These are phyloP conservation scores for Stomorhina lunata DNA, from an alignment of 2,888 invertebrate species.

Conservation along the genomic window DNA sequence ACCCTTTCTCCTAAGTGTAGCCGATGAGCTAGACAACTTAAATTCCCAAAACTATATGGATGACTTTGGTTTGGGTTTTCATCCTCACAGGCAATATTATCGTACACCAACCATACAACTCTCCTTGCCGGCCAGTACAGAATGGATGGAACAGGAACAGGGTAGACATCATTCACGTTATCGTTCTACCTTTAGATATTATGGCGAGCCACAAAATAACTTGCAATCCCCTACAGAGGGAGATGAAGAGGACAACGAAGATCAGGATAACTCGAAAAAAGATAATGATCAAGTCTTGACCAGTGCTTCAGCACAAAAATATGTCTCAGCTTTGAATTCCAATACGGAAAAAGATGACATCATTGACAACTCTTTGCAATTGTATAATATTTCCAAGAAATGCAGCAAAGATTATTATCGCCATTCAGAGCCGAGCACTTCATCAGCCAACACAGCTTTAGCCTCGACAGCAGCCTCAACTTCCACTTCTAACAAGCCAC, in stretches of 20 bases:
- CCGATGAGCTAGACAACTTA: conserved; percentile 79
- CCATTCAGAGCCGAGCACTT: conserved; percentile 66
- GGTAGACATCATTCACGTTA: conserved; percentile 73
- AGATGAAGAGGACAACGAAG: conserved; percentile 68
- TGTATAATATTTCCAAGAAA: conserved; percentile 78
- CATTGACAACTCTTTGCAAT: conserved; percentile 76
- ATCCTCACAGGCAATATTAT: conserved; percentile 78
- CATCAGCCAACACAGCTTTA: conserved; percentile 35
- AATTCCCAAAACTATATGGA: conserved; percentile 78
- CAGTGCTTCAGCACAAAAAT: conserved; percentile 57
- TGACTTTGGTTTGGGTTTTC: conserved; percentile 79
- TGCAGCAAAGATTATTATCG: conserved; percentile 78
- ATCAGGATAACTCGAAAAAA: conserved; percentile 14
- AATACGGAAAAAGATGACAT: conserved; percentile 74
- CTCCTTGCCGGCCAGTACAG: conserved; percentile 77
- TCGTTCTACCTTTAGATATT: conserved; percentile 71
- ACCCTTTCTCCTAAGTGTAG: conserved; percentile 78
- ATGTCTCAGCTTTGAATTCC: conserved; percentile 65
- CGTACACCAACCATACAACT: conserved; percentile 78
- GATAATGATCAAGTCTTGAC: conserved; percentile 41
- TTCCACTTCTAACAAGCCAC: conserved; percentile 66
- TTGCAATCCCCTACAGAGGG: conserved; percentile 69
- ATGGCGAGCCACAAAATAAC: conserved; percentile 75
- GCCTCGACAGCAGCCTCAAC: conserved; percentile 30
- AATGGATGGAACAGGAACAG: conserved; percentile 76